Evolutionary conservation across 2,113 vertebrate genomes (phyloP).

Genomic region (Cyanoderma ruficeps): DNA sequence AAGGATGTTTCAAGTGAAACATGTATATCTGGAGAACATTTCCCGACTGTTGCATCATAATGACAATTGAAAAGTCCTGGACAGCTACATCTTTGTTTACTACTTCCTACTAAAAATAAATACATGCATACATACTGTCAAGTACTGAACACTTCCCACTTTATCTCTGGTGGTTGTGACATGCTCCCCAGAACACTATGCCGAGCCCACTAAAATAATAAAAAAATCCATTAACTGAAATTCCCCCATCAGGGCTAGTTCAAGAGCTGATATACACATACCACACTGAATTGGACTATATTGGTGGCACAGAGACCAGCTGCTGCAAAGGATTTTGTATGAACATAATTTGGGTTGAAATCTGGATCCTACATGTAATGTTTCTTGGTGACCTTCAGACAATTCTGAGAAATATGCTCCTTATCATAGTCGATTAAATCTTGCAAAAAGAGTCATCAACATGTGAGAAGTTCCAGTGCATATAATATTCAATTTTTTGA

Average conservation of each 20-base stretch:
- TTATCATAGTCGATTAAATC: slow-evolving; percentile 82
- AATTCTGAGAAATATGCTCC: slow-evolving; percentile 84
- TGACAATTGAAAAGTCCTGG: background rate
- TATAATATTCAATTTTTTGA: slow-evolving; percentile 6
- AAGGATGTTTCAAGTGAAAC: background rate
- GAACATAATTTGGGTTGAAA: slow-evolving; percentile 82
- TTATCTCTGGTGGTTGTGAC: background rate
- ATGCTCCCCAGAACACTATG: background rate
- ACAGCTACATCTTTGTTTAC: background rate
- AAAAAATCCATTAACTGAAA: background rate
- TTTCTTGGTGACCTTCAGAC: slow-evolving; percentile 81
- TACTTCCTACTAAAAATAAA: background rate
- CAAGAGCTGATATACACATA: background rate
- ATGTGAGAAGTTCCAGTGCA: slow-evolving; percentile 51
- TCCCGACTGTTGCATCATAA: background rate
- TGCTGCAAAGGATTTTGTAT: slow-evolving; percentile 83
- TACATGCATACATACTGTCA: accelerated
- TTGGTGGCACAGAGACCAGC: slow-evolving; percentile 86
- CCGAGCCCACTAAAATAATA: background rate
- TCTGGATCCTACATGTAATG: slow-evolving; percentile 80
- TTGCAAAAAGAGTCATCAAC: slow-evolving; percentile 85
- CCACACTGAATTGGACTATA: slow-evolving; percentile 79
- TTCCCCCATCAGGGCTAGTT: background rate
- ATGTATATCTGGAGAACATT: background rate
- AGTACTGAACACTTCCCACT: background rate